Conservation (phyloP, 2,113 vertebrate species). For the Leptosomus discolor region DNA sequence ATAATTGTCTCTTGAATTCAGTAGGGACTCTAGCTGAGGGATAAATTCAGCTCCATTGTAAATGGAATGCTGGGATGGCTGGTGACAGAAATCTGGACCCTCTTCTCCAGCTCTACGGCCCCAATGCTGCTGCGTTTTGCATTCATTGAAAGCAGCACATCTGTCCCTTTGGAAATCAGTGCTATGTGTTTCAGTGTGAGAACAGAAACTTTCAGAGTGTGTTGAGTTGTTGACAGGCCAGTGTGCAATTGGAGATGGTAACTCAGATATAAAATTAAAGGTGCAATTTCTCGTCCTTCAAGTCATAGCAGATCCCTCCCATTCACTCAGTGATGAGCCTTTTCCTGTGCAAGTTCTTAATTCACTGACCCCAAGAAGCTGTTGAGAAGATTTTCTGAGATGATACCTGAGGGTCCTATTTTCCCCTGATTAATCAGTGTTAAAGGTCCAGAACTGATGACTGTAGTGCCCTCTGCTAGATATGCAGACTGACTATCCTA, state of each 20-base stretch:
- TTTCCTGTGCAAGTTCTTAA: neutral
- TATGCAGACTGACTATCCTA: neutral
- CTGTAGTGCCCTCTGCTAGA: neutral
- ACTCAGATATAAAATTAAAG: neutral
- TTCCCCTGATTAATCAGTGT: neutral
- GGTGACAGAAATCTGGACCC: neutral
- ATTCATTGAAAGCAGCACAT: neutral
- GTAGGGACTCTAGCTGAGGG: neutral
- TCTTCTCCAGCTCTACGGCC: accelerated
- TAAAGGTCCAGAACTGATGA: neutral
- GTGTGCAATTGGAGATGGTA: neutral
- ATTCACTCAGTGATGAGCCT: neutral
- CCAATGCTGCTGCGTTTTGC: accelerated
- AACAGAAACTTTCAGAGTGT: neutral
- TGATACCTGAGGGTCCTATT: neutral
- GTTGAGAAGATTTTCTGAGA: neutral
- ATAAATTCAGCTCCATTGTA: neutral
- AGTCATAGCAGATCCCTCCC: neutral
- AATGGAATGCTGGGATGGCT: neutral
- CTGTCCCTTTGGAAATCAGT: neutral
- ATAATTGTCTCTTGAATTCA: neutral
- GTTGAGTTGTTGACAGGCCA: neutral
- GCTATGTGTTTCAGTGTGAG: accelerated
- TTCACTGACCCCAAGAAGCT: neutral
- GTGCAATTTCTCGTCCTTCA: neutral